Evolutionary conservation across 1,140 invertebrate species (phyloP).

Genomic region (Cydia splendana): DNA sequence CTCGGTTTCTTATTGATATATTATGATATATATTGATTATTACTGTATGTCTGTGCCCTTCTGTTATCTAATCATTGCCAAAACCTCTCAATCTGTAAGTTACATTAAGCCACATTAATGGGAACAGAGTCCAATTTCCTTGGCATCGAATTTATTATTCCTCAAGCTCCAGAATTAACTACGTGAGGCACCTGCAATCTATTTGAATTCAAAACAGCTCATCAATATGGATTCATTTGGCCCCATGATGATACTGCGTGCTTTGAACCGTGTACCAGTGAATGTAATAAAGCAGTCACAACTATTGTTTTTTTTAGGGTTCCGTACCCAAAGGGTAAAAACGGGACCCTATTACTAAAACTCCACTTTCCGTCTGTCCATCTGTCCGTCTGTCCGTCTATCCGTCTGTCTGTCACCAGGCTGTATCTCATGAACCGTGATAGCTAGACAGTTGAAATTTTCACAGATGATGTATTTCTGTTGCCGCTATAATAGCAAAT

Average conservation of each 20-base stretch:
- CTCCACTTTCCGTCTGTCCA: too few species aligned
- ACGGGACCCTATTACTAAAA: too few species aligned
- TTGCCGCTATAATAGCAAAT: too few species aligned
- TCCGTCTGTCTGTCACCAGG: too few species aligned
- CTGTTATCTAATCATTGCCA: neutral
- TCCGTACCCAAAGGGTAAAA: too few species aligned
- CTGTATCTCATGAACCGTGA: too few species aligned
- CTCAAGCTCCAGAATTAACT: neutral
- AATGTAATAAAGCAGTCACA: neutral
- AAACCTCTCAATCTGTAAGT: neutral
- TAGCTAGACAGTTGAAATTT: too few species aligned
- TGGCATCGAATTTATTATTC: slow-evolving; percentile 18
- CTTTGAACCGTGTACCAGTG: neutral
- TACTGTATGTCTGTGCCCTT: too few species aligned
- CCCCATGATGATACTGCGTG: neutral
- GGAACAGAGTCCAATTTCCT: slow-evolving; percentile 22
- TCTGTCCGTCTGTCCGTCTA: too few species aligned
- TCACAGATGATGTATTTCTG: too few species aligned
- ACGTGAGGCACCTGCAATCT: slow-evolving; percentile 23
- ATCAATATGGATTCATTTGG: slow-evolving; percentile 33
- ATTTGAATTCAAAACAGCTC: slow-evolving; percentile 32
- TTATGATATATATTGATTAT: too few species aligned
- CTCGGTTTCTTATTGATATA: too few species aligned
- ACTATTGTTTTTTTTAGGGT: neutral
- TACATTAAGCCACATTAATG: slow-evolving; percentile 6